A percentile compares a stretch with the other conserved stretches of the same genome.
Evolutionary conservation across 2,797 vertebrate genomes (phyloP).

Genomic region (Megaceryle alcyon): DNA sequence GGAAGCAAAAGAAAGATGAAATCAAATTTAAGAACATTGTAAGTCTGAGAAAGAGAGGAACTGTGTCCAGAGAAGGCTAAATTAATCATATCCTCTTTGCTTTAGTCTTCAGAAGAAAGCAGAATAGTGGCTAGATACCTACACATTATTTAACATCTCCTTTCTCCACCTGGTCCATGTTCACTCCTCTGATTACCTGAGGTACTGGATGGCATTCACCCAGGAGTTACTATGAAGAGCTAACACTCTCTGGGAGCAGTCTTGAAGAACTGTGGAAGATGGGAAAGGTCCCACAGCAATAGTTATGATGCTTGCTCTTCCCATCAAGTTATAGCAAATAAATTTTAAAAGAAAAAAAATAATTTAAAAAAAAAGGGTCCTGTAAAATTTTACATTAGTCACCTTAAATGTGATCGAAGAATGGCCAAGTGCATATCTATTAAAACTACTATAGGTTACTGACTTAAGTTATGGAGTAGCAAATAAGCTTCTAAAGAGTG

Average conservation of each 20-base stretch:
- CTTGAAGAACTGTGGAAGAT: not conserved
- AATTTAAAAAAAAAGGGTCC: not conserved
- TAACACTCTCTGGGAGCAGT: not conserved
- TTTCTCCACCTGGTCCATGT: not conserved
- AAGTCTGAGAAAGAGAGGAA: not conserved
- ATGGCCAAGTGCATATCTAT: not conserved
- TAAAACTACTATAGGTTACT: not conserved
- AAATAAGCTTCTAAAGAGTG: not conserved
- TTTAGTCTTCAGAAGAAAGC: not conserved
- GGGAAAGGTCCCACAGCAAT: not conserved
- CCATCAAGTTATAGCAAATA: not conserved
- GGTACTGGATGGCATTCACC: not conserved
- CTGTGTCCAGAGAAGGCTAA: not conserved
- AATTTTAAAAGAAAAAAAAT: not conserved
- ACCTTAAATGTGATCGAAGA: not conserved
- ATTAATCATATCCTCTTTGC: not conserved
- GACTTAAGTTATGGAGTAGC: not conserved
- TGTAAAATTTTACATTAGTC: not conserved
- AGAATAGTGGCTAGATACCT: not conserved
- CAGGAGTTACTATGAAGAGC: not conserved
- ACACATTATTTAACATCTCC: not conserved
- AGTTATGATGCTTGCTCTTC: not conserved
- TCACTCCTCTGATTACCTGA: not conserved
- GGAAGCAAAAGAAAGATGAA: not conserved
- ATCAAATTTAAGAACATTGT: not conserved